These are phyloP conservation scores for Lepidocolaptes lacrymiger DNA, from an alignment of 2,797 vertebrate genomes.

Conservation along the genomic window DNA sequence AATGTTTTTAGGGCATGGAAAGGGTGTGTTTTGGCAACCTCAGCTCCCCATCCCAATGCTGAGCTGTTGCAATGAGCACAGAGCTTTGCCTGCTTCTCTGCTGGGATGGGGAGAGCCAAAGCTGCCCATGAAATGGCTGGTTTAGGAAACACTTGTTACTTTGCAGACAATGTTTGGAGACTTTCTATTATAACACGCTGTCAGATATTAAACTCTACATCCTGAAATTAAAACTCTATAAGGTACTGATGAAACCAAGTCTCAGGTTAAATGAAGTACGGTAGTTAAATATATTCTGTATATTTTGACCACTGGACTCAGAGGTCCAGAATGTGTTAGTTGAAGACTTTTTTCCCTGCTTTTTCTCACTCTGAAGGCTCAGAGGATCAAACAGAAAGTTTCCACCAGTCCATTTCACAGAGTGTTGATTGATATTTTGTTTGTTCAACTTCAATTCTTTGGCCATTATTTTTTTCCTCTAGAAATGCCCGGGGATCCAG, in stretches of 20 bases:
- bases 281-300: not conserved
- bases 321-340: not conserved
- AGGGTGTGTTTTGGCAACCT: not conserved
- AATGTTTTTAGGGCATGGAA: not conserved
- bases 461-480: not conserved
- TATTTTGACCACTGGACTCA: not conserved
- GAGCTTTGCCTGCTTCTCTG: not conserved
- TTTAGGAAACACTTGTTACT: not conserved
- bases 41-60: not conserved
- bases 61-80: not conserved
- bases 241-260: not conserved
- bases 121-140: rapidly evolving
- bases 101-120: not conserved
- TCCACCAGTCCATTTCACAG: not conserved
- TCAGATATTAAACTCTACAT: not conserved
- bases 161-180: not conserved
- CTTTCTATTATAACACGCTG: not conserved
- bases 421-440: not conserved
- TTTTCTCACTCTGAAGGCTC: not conserved
- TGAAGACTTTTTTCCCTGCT: not conserved
- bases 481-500: not conserved
- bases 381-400: constrained; percentile 5
- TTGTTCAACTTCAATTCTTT: not conserved
- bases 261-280: not conserved
- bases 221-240: not conserved